Base-by-base conservation (phyloP, 2,113 vertebrate species). In the Pionites leucogaster region DNA sequence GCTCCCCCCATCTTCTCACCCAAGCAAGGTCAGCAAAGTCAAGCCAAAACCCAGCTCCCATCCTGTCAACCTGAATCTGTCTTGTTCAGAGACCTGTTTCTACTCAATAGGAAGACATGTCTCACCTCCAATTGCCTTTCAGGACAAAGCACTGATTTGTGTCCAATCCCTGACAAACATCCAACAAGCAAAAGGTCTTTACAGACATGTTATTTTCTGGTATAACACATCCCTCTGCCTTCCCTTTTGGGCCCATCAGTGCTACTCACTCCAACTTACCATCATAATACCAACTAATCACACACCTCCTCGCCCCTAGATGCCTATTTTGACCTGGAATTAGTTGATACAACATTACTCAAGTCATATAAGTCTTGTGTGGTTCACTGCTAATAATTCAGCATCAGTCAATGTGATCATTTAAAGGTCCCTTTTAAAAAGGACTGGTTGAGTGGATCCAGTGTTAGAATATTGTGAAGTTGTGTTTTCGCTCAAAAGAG, bases 401-500 rank as follows among this genome's bases (percentile, higher is more conserved):
- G 19, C 62, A 29, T 39, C 63, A 60, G n/a, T 27, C 71, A 13
- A n/a, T 22, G 57, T 2, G 1, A 71, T 29, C 13, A 55, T 87
- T 53, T 53, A 50, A 50, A 87, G n/a, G 7, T 6, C 74, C 35
- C 8, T 71, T 59, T 72, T 39, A 90, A 79, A 27, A 63, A 86
- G 17, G 69, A 59, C 78, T n/a, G 14, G 22, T 37, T 70, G 49
- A 78, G 41, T 10, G 12, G 46, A 74, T 60, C 62, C 3, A 3
- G n/a, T 10, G 29, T 35, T 65, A 46, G 78, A 72, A n/a, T 11
- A 68, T 9, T 31, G 22, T 33, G 33, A 50, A 71, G 72, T 6
- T n/a, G 13, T 2, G 4, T 69, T 60, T 57, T 60, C 1, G 0
- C 18, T 41, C 31, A 62, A 18, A 59, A 92, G 39, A 0, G 0